phyloP scores from a whole-genome alignment of 1,140 invertebrate species.

The Drosophila albomicans region DNA sequence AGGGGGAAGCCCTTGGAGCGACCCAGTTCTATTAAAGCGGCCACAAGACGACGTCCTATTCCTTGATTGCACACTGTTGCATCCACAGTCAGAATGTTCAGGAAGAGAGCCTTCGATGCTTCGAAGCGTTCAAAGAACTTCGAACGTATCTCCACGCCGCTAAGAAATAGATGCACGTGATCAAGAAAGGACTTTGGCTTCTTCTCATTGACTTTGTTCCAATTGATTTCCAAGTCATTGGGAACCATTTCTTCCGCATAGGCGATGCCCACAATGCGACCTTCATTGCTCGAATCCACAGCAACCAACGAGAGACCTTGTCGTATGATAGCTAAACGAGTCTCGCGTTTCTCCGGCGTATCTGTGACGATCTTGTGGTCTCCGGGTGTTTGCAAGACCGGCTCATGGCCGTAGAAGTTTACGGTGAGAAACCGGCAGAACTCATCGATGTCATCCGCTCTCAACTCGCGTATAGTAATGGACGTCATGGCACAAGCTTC shows the following conservation, averaged over 20 bases:
- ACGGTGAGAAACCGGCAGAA: constrained; percentile 44
- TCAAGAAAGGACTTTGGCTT: constrained; percentile 31
- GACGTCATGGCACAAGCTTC: constrained; percentile 24
- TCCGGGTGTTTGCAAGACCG: constrained; percentile 56
- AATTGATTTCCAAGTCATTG: constrained; percentile 55
- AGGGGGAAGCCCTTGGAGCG: constrained; percentile 40
- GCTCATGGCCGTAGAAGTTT: constrained; percentile 64
- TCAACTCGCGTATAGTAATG: constrained; percentile 29
- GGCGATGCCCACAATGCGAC: constrained; percentile 57
- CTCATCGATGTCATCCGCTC: constrained; percentile 21
- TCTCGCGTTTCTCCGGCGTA: constrained; percentile 14
- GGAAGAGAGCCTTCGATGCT: constrained; percentile 50
- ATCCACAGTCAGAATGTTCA: constrained; percentile 58
- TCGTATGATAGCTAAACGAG: constrained; percentile 35
- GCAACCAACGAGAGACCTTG: constrained; percentile 61
- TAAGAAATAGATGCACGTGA: constrained; percentile 59
- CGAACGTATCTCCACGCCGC: constrained; percentile 45
- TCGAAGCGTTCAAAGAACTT: constrained; percentile 53
- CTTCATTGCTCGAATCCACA: constrained; percentile 30
- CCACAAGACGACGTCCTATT: constrained; percentile 51
- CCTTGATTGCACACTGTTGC: constrained; percentile 50
- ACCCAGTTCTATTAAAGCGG: constrained; percentile 50
- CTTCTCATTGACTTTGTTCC: constrained; percentile 24
- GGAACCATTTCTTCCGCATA: constrained; percentile 38
- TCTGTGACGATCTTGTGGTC: constrained; percentile 18